Percentiles rank a stretch among this genome's conserved stretches.
These are phyloP conservation scores for Pagrus major DNA, from an alignment of 2,113 vertebrate species.

Conservation along the genomic window DNA sequence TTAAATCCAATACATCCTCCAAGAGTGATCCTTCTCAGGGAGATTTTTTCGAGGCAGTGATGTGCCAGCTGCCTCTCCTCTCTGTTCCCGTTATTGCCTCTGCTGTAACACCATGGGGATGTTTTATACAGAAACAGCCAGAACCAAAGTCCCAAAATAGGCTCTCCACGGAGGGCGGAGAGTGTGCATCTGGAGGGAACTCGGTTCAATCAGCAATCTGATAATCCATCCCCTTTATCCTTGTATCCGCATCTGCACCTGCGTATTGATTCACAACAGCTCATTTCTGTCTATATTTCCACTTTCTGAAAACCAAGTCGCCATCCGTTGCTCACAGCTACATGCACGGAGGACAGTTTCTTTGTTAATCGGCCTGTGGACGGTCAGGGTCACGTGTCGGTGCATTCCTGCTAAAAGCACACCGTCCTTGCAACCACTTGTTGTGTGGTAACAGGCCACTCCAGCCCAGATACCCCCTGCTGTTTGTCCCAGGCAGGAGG, in stretches of 20 bases:
- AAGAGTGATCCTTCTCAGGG: conserved; percentile 41
- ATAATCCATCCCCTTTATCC: conserved; percentile 25
- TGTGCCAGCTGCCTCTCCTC: conserved; percentile 61
- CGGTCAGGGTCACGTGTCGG: background rate
- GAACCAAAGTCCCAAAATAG: conserved; percentile 49
- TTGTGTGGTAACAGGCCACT: conserved; percentile 9
- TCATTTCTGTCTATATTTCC: conserved; percentile 22
- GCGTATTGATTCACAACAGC: conserved; percentile 45
- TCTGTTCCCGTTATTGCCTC: conserved; percentile 46
- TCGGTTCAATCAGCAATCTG: conserved; percentile 55
- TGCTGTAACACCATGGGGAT: conserved; percentile 44
- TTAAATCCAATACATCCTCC: conserved; percentile 58
- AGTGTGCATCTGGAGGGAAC: conserved; percentile 53
- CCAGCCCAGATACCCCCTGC: background rate
- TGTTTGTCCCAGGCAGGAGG: background rate
- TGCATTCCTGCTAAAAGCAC: conserved; percentile 10
- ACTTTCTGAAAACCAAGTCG: background rate
- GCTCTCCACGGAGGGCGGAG: conserved; percentile 26
- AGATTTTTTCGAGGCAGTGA: conserved; percentile 17
- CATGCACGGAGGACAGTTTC: conserved; percentile 15
- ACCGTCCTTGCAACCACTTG: background rate
- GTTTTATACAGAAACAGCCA: conserved; percentile 33
- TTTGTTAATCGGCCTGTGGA: conserved; percentile 2
- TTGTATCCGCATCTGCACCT: conserved; percentile 51
- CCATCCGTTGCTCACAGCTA: background rate